Evolutionary conservation across 2,797 vertebrate genomes (phyloP).

Genomic region (Phyllotis vaccarum): DNA sequence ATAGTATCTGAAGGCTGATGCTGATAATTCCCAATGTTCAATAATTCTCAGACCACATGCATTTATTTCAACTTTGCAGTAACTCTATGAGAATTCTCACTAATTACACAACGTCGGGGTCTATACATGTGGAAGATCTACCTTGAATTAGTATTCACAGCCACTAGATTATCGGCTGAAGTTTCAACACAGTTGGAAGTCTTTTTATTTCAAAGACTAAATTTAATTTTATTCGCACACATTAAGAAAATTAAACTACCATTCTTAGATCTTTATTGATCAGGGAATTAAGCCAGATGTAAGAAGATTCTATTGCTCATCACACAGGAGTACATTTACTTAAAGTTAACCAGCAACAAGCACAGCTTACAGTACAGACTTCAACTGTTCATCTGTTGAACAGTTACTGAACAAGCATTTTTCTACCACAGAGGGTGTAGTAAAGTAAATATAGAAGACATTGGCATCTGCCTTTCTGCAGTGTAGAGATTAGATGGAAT

Average conservation of each 20-base stretch:
- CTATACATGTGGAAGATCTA: neutral
- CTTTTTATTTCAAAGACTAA: slow-evolving; percentile 35
- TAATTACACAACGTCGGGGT: neutral
- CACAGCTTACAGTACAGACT: neutral
- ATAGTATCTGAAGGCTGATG: neutral
- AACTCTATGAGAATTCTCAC: neutral
- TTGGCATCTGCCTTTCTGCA: neutral
- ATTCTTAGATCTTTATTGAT: neutral
- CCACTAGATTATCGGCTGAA: neutral
- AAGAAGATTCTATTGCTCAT: neutral
- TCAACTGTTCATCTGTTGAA: neutral
- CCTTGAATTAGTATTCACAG: neutral
- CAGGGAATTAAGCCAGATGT: neutral
- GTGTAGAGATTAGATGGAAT: neutral
- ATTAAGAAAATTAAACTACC: neutral
- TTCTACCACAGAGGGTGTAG: neutral
- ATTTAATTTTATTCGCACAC: slow-evolving; percentile 17
- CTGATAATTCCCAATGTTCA: neutral
- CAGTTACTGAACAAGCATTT: slow-evolving; percentile 23
- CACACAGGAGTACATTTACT: neutral
- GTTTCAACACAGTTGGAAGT: neutral
- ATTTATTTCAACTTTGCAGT: slow-evolving; percentile 23
- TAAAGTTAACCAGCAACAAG: neutral
- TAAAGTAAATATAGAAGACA: neutral
- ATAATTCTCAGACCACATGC: neutral